Base-by-base conservation (phyloP, 2,113 vertebrate species). In the Puntigrus tetrazona region DNA sequence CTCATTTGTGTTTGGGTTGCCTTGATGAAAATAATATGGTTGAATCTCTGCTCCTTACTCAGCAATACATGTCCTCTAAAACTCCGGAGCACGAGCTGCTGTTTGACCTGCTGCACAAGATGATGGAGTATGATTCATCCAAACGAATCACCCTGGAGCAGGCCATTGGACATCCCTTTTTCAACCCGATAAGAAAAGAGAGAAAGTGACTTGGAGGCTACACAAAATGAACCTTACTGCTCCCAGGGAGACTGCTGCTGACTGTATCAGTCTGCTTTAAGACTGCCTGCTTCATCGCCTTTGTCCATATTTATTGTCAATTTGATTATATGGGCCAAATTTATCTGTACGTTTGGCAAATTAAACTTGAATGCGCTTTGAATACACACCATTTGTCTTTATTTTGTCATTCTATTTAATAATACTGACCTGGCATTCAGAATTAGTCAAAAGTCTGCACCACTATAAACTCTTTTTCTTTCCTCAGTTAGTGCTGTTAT, bases 51-150 rank as follows among this genome's bases (percentile, higher is more conserved):
- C 7, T 81, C 25, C 47, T 55, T 14, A 27, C 70, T 52, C 90
- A 99, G 97, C 94, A 98, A 87, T 99, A 98, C 90, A 97, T 98
- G 95, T 86, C 93, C 50, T 96, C 93, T 69, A 95, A 97, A 79
- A 91, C 95, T 47, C 92, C 94, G 57, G 95, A 96, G 77, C 97
- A 99, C 73, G 94, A 94, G 55, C 95, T 94, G 88, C 93, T 99
- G 18, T 99, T 99, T 86, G 96, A 98, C 93, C 94, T 99, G 78
- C 93, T 99, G 27, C 94, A 95, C 92, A 97, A 94, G 90, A 97
- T 99, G 97, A 90, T 99, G 94, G 96, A 96, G 59, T 98, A 97
- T 8, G 97, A 99, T 82, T 96, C 96, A 67, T 59, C 94, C 18
- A 96, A 96, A 91, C 95, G 97, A 88, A 96, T 98, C 87, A 97